Percentiles rank a stretch among this genome's conserved stretches.
phyloP scores from a whole-genome alignment of 2,797 vertebrate genomes.

The Bradypus variegatus region DNA sequence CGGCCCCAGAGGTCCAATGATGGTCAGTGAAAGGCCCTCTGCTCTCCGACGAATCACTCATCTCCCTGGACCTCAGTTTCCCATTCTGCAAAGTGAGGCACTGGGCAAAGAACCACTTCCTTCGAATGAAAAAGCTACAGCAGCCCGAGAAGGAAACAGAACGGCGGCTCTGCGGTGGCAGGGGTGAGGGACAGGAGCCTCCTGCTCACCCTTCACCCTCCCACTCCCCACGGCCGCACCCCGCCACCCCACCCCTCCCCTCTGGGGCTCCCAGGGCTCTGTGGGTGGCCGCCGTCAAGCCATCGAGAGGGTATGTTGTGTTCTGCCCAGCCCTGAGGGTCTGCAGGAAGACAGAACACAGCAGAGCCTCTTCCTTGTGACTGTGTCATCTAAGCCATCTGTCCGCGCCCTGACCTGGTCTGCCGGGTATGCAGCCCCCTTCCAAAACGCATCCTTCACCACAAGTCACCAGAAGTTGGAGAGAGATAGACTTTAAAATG shows the following conservation, averaged over 20 bases:
- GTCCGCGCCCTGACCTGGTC: not conserved
- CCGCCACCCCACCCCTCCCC: not conserved
- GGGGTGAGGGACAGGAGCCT: not conserved
- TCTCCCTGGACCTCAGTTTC: not conserved
- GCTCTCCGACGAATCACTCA: not conserved
- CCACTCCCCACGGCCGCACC: not conserved
- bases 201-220: not conserved
- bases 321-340: not conserved
- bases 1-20: not conserved
- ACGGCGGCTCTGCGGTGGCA: not conserved
- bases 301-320: not conserved
- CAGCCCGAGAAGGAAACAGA: not conserved
- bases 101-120: not conserved
- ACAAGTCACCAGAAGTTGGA: not conserved
- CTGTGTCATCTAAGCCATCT: not conserved
- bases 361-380: not conserved
- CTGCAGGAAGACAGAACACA: not conserved
- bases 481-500: not conserved
- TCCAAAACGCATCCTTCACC: not conserved
- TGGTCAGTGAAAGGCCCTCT: not conserved
- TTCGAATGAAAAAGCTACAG: no score
- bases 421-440: not conserved
- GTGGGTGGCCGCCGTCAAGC: no score
- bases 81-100: not conserved
- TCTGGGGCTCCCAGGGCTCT: not conserved